These are phyloP conservation scores for Globia sparganii DNA, from an alignment of 2,888 invertebrate species.

Conservation along the genomic window DNA sequence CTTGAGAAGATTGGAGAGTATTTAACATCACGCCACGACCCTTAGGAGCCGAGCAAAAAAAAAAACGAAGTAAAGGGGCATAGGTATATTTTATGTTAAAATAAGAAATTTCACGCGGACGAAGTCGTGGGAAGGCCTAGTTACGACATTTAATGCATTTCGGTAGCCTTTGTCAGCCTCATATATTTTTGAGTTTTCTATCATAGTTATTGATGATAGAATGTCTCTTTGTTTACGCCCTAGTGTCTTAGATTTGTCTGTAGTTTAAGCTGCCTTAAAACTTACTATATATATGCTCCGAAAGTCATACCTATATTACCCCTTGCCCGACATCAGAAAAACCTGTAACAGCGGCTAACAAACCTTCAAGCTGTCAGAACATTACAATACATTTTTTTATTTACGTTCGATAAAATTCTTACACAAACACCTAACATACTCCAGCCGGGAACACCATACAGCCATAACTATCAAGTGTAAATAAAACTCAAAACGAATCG, in stretches of 20 bases:
- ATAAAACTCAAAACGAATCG: conserved; percentile 67
- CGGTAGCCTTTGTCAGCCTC: not conserved
- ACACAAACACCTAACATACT: conserved; percentile 41
- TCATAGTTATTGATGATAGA: not conserved
- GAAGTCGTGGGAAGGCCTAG: no score
- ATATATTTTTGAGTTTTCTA: not conserved
- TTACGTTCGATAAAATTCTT: conserved; percentile 42
- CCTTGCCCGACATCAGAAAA: not conserved
- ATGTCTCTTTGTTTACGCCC: not conserved
- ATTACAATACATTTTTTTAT: conserved; percentile 42
- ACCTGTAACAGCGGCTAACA: not conserved
- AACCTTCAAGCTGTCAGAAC: conserved; percentile 1
- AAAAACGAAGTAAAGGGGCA: no score
- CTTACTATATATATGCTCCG: not conserved
- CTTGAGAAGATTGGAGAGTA: no score
- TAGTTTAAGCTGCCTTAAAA: no score
- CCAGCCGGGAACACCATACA: conserved; percentile 29
- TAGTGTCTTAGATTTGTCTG: no score
- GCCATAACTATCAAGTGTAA: conserved; percentile 61
- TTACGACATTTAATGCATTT: not conserved
- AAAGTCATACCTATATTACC: not conserved
- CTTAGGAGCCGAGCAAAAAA: no score
- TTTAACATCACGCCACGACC: no score
- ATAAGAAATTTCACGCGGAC: no score
- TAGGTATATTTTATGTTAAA: no score